Evolutionary conservation across 1,140 invertebrate genomes (phyloP).

Genomic region (Choristoneura fumiferana): DNA sequence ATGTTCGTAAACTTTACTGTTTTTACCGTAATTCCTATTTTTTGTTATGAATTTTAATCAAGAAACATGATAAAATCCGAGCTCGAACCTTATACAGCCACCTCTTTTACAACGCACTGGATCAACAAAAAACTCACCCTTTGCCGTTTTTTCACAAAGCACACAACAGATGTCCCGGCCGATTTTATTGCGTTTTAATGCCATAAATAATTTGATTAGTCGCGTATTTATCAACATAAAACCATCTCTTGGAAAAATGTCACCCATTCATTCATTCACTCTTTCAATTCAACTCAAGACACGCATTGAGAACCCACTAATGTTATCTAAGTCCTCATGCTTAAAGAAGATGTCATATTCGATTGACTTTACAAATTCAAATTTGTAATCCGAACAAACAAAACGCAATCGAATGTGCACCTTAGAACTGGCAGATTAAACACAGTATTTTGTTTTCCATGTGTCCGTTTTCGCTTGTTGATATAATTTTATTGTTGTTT

Average conservation of each 20-base stretch:
- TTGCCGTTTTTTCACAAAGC: slow-evolving; percentile 28
- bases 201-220: slow-evolving; percentile 78
- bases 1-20: too few relatives aligned
- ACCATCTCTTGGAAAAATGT: slow-evolving; percentile 69
- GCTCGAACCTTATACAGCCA: too few relatives aligned
- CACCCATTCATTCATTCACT: slow-evolving; percentile 54
- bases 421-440: slow-evolving; percentile 20
- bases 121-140: neutral
- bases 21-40: too few relatives aligned
- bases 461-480: slow-evolving; percentile 2
- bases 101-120: too few relatives aligned
- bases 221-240: slow-evolving; percentile 73
- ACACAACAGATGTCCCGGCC: slow-evolving; percentile 45
- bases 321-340: slow-evolving; percentile 70
- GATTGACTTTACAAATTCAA: slow-evolving; percentile 15
- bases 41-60: too few relatives aligned
- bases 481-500: slow-evolving; percentile 57
- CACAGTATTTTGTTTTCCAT: neutral
- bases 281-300: slow-evolving; percentile 44
- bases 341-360: slow-evolving; percentile 55
- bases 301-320: slow-evolving; percentile 75
- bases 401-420: slow-evolving; percentile 21
- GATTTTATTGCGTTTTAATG: slow-evolving; percentile 69
- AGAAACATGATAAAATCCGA: too few relatives aligned
- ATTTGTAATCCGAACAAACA: neutral